These are phyloP conservation scores for Drosophila neotestacea DNA, from an alignment of 2,888 invertebrate genomes.

Conservation along the genomic window DNA sequence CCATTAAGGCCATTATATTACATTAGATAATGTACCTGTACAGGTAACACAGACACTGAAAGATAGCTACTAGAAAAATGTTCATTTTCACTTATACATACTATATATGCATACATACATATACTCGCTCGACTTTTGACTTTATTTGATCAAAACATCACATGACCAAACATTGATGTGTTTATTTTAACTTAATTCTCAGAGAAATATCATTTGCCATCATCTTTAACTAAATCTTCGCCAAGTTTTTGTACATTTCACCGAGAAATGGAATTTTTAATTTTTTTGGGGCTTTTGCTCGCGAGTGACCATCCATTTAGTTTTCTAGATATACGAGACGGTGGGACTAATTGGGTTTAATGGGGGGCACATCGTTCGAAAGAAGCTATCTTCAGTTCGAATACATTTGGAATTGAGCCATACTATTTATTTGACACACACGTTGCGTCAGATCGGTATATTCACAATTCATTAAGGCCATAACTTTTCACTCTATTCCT, in stretches of 20 bases:
- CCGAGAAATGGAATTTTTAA: constrained; percentile 16
- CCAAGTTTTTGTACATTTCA: constrained; percentile 30
- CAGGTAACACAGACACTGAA: constrained; percentile 6
- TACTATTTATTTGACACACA: constrained; percentile 44
- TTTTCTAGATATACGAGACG: constrained; percentile 19
- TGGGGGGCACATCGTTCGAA: constrained; percentile 47
- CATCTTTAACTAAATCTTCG: constrained; percentile 15
- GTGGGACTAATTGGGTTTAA: constrained; percentile 58
- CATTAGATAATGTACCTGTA: constrained; percentile 52
- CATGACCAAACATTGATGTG: constrained; percentile 38
- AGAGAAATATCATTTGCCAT: constrained; percentile 57
- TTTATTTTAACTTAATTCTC: constrained; percentile 45
- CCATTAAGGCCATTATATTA: constrained; percentile 67
- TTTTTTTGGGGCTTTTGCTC: constrained; percentile 13
- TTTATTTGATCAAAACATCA: constrained; percentile 68
- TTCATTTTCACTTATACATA: constrained; percentile 5
- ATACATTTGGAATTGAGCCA: constrained; percentile 27
- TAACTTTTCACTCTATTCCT: background rate
- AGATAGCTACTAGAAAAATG: constrained; percentile 3
- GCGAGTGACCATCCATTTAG: constrained; percentile 28
- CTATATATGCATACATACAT: constrained; percentile 16
- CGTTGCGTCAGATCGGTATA: constrained; percentile 24
- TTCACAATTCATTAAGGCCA: constrained; percentile 26
- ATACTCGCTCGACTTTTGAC: constrained; percentile 43
- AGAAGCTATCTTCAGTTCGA: constrained; percentile 10